phyloP scores from a whole-genome alignment of 1,140 invertebrate species.

The Drosophila albomicans region DNA sequence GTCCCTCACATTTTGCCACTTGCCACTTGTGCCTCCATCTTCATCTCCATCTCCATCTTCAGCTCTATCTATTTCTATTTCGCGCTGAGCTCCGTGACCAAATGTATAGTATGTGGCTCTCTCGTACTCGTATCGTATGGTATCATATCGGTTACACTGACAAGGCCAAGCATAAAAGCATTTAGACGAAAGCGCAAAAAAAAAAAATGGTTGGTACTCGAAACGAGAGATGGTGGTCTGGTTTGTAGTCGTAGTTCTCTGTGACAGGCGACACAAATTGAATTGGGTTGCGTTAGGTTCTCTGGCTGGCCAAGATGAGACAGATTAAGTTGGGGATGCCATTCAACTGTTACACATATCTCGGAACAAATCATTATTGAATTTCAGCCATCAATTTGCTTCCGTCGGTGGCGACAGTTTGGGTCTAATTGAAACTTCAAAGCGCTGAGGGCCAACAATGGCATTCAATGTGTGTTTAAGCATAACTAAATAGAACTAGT shows the following conservation, averaged over 20 bases:
- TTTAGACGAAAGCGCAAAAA: conserved; percentile 53
- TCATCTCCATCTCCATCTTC: background rate
- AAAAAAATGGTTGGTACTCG: conserved; percentile 31
- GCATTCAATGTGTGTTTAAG: background rate
- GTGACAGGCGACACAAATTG: conserved; percentile 8
- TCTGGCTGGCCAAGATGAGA: conserved; percentile 12
- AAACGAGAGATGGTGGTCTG: background rate
- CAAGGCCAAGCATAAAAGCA: conserved; percentile 24
- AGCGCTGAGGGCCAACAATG: background rate
- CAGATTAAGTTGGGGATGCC: conserved; percentile 22
- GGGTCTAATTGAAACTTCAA: conserved; percentile 15
- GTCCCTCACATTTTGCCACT: conserved; percentile 14
- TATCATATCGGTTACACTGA: conserved; percentile 63
- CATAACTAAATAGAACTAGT: background rate
- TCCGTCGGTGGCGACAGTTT: conserved; percentile 9
- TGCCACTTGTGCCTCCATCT: conserved; percentile 12
- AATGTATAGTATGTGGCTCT: conserved; percentile 57
- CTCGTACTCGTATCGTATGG: conserved; percentile 1
- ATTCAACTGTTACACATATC: conserved; percentile 28
- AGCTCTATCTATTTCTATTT: conserved; percentile 13
- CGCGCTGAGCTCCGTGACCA: conserved; percentile 61
- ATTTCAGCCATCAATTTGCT: conserved; percentile 10
- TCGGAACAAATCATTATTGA: conserved; percentile 16
- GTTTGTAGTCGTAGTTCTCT: conserved; percentile 2
- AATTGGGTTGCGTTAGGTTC: conserved; percentile 12